Base-by-base conservation (phyloP, 2,113 vertebrate species). In the Catharus fuscescens region DNA sequence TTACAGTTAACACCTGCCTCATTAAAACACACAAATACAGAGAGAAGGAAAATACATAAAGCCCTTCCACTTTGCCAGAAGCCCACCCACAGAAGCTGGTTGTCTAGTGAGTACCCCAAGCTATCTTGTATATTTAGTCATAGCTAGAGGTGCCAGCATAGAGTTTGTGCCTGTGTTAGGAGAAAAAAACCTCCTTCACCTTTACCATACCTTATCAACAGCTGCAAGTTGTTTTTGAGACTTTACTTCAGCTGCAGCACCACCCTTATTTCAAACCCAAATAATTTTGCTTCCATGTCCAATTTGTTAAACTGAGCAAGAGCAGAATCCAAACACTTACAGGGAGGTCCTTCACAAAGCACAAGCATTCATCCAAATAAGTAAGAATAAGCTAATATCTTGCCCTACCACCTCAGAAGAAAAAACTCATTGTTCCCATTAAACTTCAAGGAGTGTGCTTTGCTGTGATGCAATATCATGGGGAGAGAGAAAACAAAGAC, bases 351-450 rank as follows among this genome's bases (percentile, higher is more conserved):
- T 92, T 93, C 21, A 76, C 44, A 72, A 90, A 90, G 64, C 12
- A 79, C 36, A 71, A 85, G 12, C 29, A 17, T 59, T 76, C 67
- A n/a, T 72, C 87, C 70, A 79, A 87, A 66, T 48, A 67, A 87
- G 12, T 60, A 52, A 67, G 61, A 85, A 70, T 32, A 78, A 84
- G 20, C 42, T 86, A 28, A 47, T 36, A 28, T 59, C 57, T 85
- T 81, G 44, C 38, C 47, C 34, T 79, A 14, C 70, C 45, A 65
- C 48, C 74, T 94, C 88, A 69, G 90, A 44, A 86, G 72, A 72
- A 77, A 61, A 60, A 86, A 87, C 74, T 90, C 25, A 61, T 60
- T 86, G 74, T 90, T 96, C 92, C 26, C 45, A 69, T 90, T 93
- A 85, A 85, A 85, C n/a, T 34, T 61, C 25, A 72, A 76, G 34